phyloP scores from a whole-genome alignment of 2,888 invertebrate genomes.

The Epinotia brunnichana region DNA sequence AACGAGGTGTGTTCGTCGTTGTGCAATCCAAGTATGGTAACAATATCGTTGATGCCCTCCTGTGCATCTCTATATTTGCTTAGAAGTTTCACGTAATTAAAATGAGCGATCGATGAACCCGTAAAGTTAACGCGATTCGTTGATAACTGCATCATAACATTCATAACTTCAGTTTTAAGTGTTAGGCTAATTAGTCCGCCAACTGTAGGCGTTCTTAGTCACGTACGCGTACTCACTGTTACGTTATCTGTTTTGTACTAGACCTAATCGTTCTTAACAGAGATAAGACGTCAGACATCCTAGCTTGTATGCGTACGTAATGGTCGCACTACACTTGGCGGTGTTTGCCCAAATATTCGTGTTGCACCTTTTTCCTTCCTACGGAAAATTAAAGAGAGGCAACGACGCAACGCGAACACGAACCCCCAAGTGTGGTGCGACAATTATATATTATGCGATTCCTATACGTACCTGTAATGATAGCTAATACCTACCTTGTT shows the following conservation, averaged over 20 bases:
- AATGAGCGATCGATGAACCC: conserved; percentile 69
- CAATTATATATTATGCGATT: neutral
- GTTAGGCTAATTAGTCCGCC: conserved; percentile 41
- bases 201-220: conserved; percentile 51
- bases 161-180: conserved; percentile 43
- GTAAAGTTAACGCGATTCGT: conserved; percentile 74
- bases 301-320: conserved; percentile 46
- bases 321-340: no score
- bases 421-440: no score
- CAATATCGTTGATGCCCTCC: conserved; percentile 71
- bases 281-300: conserved; percentile 67
- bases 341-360: no score
- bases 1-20: conserved; percentile 61
- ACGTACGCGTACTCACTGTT: conserved; percentile 65
- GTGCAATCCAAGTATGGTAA: conserved; percentile 71
- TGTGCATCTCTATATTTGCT: conserved; percentile 66
- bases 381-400: no score
- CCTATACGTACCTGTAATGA: no score
- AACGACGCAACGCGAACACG: no score
- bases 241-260: conserved; percentile 58
- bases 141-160: conserved; percentile 69
- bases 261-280: conserved; percentile 59
- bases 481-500: neutral
- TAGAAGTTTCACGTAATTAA: conserved; percentile 73
- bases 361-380: no score